phyloP scores from a whole-genome alignment of 1,140 invertebrate genomes.

The Olivierus martensii region DNA sequence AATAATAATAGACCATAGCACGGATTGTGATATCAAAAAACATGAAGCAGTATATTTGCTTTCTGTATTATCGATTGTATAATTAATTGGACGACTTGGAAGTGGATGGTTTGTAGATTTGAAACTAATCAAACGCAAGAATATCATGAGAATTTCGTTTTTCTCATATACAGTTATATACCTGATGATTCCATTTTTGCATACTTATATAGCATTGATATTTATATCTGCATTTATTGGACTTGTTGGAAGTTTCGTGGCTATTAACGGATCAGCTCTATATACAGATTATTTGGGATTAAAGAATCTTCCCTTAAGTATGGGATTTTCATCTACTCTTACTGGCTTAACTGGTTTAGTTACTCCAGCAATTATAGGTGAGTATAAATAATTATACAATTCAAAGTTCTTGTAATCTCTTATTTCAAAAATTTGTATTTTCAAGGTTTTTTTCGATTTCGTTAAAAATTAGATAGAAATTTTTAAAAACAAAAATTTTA shows the following conservation, averaged over 20 bases:
- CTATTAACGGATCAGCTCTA: constrained; percentile 18
- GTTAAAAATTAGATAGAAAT: too few species aligned
- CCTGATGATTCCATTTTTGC: constrained; percentile 5
- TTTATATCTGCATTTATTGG: constrained; percentile 8
- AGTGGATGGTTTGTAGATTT: constrained; percentile 17
- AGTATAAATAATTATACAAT: too few species aligned
- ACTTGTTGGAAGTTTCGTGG: constrained; percentile 8
- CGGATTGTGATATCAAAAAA: constrained; percentile 13
- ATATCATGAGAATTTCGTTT: constrained; percentile 13
- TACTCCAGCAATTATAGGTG: constrained; percentile 11
- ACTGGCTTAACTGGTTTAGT: constrained; percentile 7
- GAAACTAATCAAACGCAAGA: constrained; percentile 11
- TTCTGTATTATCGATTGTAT: constrained; percentile 14
- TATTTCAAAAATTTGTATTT: too few species aligned
- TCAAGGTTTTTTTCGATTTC: too few species aligned
- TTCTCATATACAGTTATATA: constrained; percentile 7
- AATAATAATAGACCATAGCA: constrained; percentile 19
- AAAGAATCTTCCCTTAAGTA: constrained; percentile 10
- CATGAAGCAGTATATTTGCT: constrained; percentile 13
- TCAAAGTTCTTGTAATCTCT: too few species aligned
- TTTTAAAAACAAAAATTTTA: too few species aligned
- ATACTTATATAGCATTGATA: constrained; percentile 11
- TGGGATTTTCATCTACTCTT: constrained; percentile 11
- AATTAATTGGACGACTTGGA: constrained; percentile 15
- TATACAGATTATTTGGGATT: constrained; percentile 18